A percentile compares a stretch with the other conserved stretches of the same genome.
These are phyloP conservation scores for Erinaceus europaeus DNA, from an alignment of 2,113 vertebrate species.

Conservation along the genomic window DNA sequence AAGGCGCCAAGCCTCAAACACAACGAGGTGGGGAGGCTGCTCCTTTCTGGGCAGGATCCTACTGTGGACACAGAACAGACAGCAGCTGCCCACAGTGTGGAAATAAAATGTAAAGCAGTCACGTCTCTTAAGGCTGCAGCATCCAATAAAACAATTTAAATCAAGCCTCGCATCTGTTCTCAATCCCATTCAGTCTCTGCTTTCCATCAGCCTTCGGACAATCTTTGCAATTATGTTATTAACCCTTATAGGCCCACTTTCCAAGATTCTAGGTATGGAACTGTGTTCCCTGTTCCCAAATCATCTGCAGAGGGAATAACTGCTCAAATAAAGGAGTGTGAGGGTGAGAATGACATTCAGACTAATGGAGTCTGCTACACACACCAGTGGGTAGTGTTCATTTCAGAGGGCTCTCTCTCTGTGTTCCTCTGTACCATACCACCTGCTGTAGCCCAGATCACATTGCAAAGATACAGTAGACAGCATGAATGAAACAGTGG, in stretches of 20 bases:
- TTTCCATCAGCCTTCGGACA: constrained; percentile 74
- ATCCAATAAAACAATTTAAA: constrained; percentile 80
- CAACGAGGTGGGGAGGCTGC: constrained; percentile 62
- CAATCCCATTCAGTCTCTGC: constrained; percentile 75
- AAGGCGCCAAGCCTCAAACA: constrained; percentile 70
- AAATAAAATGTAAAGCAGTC: constrained; percentile 77
- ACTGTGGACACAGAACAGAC: constrained; percentile 69
- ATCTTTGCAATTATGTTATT: constrained; percentile 63
- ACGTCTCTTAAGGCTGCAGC: constrained; percentile 74
- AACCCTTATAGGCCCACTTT: constrained; percentile 63
- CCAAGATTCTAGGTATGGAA: not conserved
- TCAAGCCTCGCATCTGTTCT: constrained; percentile 79
- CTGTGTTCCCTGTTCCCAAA: not conserved
- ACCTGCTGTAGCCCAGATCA: constrained; percentile 61
- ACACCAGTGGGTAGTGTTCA: constrained; percentile 2
- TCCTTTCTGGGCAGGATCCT: constrained; percentile 68
- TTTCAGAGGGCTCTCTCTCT: constrained; percentile 33
- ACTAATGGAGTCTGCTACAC: not conserved
- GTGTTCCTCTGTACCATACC: constrained; percentile 36
- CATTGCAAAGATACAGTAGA: constrained; percentile 54
- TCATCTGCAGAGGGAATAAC: not conserved
- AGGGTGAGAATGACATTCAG: not conserved
- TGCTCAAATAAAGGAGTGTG: not conserved
- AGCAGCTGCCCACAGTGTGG: constrained; percentile 74
- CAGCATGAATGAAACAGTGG: constrained; percentile 59